These are phyloP conservation scores for Percopsis omiscomaycus DNA, from an alignment of 2,797 vertebrate species.

Conservation along the genomic window DNA sequence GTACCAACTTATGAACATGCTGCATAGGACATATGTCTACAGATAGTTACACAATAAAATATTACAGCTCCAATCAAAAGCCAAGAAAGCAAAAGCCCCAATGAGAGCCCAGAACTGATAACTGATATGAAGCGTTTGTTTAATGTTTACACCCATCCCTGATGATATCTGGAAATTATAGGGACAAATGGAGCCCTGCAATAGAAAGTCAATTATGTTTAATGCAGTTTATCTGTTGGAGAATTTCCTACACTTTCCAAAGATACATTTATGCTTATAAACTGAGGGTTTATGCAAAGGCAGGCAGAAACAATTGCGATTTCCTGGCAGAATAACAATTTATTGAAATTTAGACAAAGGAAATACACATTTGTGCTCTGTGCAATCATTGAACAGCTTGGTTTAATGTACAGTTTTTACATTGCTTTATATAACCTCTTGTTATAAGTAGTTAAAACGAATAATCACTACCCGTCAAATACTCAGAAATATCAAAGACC, in stretches of 20 bases:
- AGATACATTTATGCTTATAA: slow-evolving; percentile 16
- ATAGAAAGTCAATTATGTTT: slow-evolving; percentile 52
- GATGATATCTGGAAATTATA: slow-evolving; percentile 44
- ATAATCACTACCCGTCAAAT: slow-evolving; percentile 57
- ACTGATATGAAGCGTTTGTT: not conserved
- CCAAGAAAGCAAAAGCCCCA: not conserved
- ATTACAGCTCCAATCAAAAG: slow-evolving; percentile 20
- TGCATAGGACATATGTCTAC: not conserved
- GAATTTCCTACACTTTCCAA: slow-evolving; percentile 26
- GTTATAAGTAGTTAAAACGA: slow-evolving; percentile 69
- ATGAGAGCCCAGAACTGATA: not conserved
- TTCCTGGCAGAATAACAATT: slow-evolving; percentile 81
- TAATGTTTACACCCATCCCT: slow-evolving; percentile 1
- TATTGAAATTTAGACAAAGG: slow-evolving; percentile 80
- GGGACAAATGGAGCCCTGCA: slow-evolving; percentile 42
- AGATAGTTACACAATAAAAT: slow-evolving; percentile 30
- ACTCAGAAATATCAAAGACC: slow-evolving; percentile 70
- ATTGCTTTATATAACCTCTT: slow-evolving; percentile 67
- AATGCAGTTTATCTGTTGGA: slow-evolving; percentile 36
- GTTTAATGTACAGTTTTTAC: slow-evolving; percentile 79
- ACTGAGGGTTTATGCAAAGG: slow-evolving; percentile 33
- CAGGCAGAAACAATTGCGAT: slow-evolving; percentile 39
- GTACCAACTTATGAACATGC: slow-evolving; percentile 4
- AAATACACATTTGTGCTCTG: slow-evolving; percentile 83
- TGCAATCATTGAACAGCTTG: slow-evolving; percentile 73